A percentile compares a stretch with the other conserved stretches of the same genome.
phyloP scores from a whole-genome alignment of 2,797 vertebrate species.

The Yasuhikotakia modesta region DNA sequence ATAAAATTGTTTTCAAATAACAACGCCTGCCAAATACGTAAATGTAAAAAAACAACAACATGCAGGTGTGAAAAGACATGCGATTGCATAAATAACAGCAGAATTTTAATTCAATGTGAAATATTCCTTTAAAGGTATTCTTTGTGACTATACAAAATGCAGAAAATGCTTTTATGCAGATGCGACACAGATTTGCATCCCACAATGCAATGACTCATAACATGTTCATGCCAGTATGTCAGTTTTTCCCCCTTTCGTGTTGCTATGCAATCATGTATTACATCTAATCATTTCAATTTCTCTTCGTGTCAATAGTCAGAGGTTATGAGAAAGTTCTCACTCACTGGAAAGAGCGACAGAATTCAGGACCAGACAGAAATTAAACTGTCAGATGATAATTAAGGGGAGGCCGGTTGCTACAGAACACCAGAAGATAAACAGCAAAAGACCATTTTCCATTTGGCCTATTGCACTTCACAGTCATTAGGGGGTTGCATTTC shows the following conservation, averaged over 20 bases:
- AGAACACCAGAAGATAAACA: conserved; percentile 44
- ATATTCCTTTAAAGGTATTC: not conserved
- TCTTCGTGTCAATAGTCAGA: conserved; percentile 39
- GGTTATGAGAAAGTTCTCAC: conserved; percentile 43
- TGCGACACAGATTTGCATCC: conserved; percentile 10
- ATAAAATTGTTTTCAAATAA: no score
- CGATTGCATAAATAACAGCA: not conserved
- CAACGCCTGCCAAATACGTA: no score
- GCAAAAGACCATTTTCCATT: conserved; percentile 33
- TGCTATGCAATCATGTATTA: conserved; percentile 32
- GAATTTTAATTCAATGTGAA: not conserved
- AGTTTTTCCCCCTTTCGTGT: not conserved
- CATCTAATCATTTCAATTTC: conserved; percentile 30
- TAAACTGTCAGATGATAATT: conserved; percentile 42
- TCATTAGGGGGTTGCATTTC: conserved; percentile 54
- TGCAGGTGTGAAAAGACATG: no score
- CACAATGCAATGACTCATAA: conserved; percentile 23
- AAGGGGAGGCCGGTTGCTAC: conserved; percentile 31
- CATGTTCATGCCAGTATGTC: not conserved
- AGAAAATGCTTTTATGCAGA: conserved; percentile 18
- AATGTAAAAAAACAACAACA: no score
- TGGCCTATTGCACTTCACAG: conserved; percentile 23
- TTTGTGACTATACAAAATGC: no score
- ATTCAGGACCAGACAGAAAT: conserved; percentile 31
- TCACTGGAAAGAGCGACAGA: conserved; percentile 37